Percentiles rank a stretch among this genome's conserved stretches.
phyloP scores from a whole-genome alignment of 1,140 invertebrate genomes.

The Limonius californicus region DNA sequence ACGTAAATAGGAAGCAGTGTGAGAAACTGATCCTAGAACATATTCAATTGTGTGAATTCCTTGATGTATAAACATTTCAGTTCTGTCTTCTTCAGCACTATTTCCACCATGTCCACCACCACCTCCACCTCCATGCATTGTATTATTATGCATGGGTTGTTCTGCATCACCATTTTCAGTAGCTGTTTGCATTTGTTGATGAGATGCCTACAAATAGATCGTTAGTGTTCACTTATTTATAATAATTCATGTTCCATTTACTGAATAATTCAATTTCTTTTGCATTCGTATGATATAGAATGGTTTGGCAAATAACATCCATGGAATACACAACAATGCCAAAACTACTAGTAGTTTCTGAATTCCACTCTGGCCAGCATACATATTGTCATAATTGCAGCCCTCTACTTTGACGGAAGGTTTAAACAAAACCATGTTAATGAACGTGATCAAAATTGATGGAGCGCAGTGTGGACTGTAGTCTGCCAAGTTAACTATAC shows the following conservation, averaged over 20 bases:
- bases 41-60: slow-evolving; percentile 99
- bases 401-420: slow-evolving; percentile 44
- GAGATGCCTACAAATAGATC: slow-evolving; percentile 40
- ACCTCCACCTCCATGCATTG: slow-evolving; percentile 46
- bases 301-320: slow-evolving; percentile 95
- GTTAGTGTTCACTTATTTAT: not conserved
- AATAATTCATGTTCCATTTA: too few relatives aligned
- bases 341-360: slow-evolving; percentile 84
- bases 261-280: slow-evolving; percentile 43
- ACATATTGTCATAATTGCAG: slow-evolving; percentile 63
- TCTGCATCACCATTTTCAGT: slow-evolving; percentile 52
- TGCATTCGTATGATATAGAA: slow-evolving; percentile 71
- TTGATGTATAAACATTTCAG: slow-evolving; percentile 92
- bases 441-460: slow-evolving; percentile 89
- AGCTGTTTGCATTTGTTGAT: slow-evolving; percentile 54
- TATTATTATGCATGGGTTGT: slow-evolving; percentile 48
- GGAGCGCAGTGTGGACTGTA: slow-evolving; percentile 72
- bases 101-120: slow-evolving; percentile 28
- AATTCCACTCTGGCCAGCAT: slow-evolving; percentile 63
- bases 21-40: slow-evolving; percentile 94
- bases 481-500: slow-evolving; percentile 31
- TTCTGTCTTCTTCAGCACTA: slow-evolving; percentile 76
- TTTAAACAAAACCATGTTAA: slow-evolving; percentile 91
- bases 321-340: slow-evolving; percentile 87
- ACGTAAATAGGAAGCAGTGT: slow-evolving; percentile 98